These are phyloP conservation scores for Diploscapter pachys DNA, from an alignment of 1,140 invertebrate genomes.

Conservation along the genomic window DNA sequence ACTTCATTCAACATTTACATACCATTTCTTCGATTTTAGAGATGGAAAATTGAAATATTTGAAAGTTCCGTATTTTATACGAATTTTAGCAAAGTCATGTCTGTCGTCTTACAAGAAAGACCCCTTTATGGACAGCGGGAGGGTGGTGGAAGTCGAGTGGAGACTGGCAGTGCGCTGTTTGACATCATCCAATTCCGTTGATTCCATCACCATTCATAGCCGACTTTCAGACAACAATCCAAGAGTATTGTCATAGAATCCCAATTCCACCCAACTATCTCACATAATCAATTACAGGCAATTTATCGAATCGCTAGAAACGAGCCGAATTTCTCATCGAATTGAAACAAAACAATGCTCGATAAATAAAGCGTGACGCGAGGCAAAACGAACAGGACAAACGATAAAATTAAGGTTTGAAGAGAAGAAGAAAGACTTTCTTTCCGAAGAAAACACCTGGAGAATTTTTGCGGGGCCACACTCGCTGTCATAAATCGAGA, in stretches of 20 bases:
- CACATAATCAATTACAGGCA: neutral
- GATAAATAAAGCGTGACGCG: neutral
- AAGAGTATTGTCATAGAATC: too few species aligned
- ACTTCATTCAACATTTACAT: neutral
- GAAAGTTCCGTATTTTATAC: neutral
- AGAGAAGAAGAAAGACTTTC: too few species aligned
- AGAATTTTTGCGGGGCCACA: too few species aligned
- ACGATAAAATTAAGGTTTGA: too few species aligned
- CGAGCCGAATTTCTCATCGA: neutral
- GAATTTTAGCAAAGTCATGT: neutral
- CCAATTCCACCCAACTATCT: constrained; percentile 7
- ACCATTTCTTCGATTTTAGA: neutral
- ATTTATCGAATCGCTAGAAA: constrained; percentile 5
- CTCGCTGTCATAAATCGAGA: too few species aligned
- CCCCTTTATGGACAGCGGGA: neutral
- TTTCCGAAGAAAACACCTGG: too few species aligned
- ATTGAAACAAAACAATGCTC: neutral
- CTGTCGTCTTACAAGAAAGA: neutral
- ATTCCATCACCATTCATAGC: constrained; percentile 4
- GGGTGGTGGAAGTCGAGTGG: constrained; percentile 1
- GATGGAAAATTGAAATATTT: neutral
- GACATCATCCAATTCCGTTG: constrained; percentile 6
- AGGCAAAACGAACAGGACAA: too few species aligned
- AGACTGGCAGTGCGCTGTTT: constrained; percentile 9
- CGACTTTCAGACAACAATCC: neutral